phyloP scores from a whole-genome alignment of 2,888 invertebrate species.

The Drosophila prolongata region DNA sequence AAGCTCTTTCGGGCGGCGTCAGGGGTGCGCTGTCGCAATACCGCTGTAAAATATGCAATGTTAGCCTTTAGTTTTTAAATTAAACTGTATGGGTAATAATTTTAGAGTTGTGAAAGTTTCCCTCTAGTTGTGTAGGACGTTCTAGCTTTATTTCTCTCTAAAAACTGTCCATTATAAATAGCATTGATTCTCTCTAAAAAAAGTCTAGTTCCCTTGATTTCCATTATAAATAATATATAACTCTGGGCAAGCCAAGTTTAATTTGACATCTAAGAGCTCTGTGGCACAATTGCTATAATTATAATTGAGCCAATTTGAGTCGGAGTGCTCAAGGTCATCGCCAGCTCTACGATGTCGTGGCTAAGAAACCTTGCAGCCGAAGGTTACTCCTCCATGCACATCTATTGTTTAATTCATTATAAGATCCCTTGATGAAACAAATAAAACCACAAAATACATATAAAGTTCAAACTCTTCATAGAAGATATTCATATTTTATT shows the following conservation, averaged over 20 bases:
- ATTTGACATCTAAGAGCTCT: neutral
- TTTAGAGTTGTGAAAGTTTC: neutral
- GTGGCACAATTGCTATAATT: slow-evolving; percentile 5
- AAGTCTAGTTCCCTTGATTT: no score
- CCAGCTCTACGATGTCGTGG: slow-evolving; percentile 10
- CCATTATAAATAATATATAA: neutral
- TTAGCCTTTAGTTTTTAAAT: slow-evolving; percentile 13
- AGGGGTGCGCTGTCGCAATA: neutral
- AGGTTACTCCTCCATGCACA: slow-evolving; percentile 1
- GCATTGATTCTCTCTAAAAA: neutral
- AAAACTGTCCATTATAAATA: no score
- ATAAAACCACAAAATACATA: slow-evolving; percentile 35
- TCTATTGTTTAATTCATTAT: neutral
- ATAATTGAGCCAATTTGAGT: slow-evolving; percentile 25
- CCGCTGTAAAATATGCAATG: slow-evolving; percentile 80
- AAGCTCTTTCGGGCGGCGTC: slow-evolving; percentile 51
- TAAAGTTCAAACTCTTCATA: slow-evolving; percentile 19
- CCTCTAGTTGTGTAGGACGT: neutral
- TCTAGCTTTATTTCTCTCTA: no score
- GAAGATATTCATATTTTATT: slow-evolving; percentile 36
- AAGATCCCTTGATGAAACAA: neutral
- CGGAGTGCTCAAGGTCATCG: slow-evolving; percentile 24
- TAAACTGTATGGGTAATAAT: neutral
- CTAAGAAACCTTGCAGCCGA: slow-evolving; percentile 8
- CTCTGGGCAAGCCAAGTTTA: neutral